Conservation (phyloP, 2,797 vertebrate species). For the Thalassophryne amazonica region DNA sequence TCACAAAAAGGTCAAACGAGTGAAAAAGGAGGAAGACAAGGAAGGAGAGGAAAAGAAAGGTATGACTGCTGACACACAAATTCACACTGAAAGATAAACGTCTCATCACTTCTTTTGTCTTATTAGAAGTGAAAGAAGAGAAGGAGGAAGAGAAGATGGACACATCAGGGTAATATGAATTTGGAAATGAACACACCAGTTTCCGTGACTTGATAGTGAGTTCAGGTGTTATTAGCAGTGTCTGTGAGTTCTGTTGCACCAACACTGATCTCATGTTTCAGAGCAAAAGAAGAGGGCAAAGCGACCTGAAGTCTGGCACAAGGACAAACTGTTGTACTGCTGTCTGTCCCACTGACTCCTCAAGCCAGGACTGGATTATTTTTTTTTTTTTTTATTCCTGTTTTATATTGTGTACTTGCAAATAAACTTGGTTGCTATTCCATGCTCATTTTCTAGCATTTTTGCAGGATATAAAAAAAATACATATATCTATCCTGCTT, state of each 20-base stretch:
- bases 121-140: constrained; percentile 89
- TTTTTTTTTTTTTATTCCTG: constrained; percentile 67
- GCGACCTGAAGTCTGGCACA: constrained; percentile 60
- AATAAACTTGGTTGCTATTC: constrained; percentile 54
- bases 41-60: constrained; percentile 95
- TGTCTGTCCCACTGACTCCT: constrained; percentile 29
- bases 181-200: too few relatives aligned
- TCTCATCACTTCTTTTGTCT: neutral
- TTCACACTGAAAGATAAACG: too few relatives aligned
- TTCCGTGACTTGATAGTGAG: too few relatives aligned
- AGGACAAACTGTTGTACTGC: constrained; percentile 17
- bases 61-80: constrained; percentile 27
- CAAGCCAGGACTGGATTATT: neutral
- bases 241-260: too few relatives aligned
- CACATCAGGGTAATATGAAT: constrained; percentile 84
- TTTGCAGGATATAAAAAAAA: too few relatives aligned
- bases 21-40: constrained; percentile 94
- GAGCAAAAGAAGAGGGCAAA: constrained; percentile 82
- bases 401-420: constrained; percentile 62
- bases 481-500: too few relatives aligned
- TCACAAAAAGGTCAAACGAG: constrained; percentile 92
- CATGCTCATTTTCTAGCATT: too few relatives aligned
- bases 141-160: constrained; percentile 93
- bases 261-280: constrained; percentile 39
- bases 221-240: too few relatives aligned